Conservation (phyloP, 1,140 invertebrate genomes). For the Aphis gossypii region DNA sequence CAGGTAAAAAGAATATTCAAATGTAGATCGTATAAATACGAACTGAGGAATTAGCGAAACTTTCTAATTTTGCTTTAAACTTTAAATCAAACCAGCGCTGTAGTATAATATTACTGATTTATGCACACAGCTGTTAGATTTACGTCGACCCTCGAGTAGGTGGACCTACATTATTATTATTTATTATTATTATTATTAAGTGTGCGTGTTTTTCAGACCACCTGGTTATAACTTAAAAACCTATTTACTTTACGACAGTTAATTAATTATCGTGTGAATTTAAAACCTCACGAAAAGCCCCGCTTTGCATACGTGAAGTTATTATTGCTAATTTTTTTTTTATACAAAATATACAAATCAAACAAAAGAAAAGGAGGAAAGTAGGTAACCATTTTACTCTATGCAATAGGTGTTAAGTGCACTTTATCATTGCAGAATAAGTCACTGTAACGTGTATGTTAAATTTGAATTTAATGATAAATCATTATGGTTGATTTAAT, state of each 20-base stretch:
- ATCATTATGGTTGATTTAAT: too few relatives aligned
- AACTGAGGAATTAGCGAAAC: neutral
- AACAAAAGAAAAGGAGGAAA: neutral
- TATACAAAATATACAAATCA: neutral
- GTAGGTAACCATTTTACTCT: neutral
- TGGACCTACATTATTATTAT: neutral
- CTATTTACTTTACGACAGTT: neutral
- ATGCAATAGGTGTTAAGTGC: neutral
- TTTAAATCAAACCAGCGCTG: neutral
- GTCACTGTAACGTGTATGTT: neutral
- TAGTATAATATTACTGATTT: neutral
- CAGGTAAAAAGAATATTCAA: neutral
- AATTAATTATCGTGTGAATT: constrained; percentile 2
- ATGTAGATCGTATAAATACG: neutral
- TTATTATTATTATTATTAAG: constrained; percentile 11
- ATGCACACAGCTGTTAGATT: neutral
- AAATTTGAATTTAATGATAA: neutral
- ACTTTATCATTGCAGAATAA: neutral
- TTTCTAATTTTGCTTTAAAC: neutral
- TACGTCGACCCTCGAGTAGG: constrained; percentile 19
- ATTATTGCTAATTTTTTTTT: neutral
- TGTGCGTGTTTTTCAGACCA: neutral
- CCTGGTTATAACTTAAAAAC: neutral
- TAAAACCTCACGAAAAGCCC: neutral
- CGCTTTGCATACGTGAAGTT: neutral